Evolutionary conservation across 2,113 vertebrate genomes (phyloP), one percentile per base, ranked within the genome.

Genomic region (Coreoperca whiteheadi): DNA sequence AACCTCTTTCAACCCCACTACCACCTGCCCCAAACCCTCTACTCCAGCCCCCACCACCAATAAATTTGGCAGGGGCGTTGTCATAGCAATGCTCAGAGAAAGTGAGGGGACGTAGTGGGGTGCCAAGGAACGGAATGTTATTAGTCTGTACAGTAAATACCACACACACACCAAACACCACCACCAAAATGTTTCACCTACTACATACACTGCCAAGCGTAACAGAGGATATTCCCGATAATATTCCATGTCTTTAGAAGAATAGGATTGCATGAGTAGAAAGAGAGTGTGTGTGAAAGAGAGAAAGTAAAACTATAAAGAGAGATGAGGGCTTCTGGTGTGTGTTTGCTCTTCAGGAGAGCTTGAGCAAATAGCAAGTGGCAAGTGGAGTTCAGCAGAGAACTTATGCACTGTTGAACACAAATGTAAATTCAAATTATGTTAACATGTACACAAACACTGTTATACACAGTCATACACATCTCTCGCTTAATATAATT

Each of bases 71-170:
- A 15, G 68, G 67, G 74, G 39, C 68, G 88, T 91, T 89, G 39
- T 82, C 88, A 91, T 88, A 79, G 85, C 43, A 54, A 89, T 64
- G 20, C 72, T 75, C 61, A 51, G 39, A 51, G 39, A 74, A 72
- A 89, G 67, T 59, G 70, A 88, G 66, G 71, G 74, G 77, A 82
- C 57, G 1, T 39, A 60, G 85, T 54, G 61, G 77, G 64, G 79
- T 82, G 83, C 88, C 83, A 66, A 67, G 60, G 83, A 88, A 63
- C 11, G 74, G 76, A 87, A 85, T 86, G 85, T 79, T 81, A 81
- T 51, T 32, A 68, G 69, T 68, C 85, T 74, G 65, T 66, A 83
- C 2, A 41, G 8, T 9, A 8, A 8, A 41, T 10, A 9, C 72
- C 73, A 57, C 32, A 28, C 65, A 37, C 57, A 48, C 73, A 63